Percentiles rank a stretch among this genome's conserved stretches.
phyloP scores from a whole-genome alignment of 2,113 vertebrate species.

The Dipodomys stephensi region DNA sequence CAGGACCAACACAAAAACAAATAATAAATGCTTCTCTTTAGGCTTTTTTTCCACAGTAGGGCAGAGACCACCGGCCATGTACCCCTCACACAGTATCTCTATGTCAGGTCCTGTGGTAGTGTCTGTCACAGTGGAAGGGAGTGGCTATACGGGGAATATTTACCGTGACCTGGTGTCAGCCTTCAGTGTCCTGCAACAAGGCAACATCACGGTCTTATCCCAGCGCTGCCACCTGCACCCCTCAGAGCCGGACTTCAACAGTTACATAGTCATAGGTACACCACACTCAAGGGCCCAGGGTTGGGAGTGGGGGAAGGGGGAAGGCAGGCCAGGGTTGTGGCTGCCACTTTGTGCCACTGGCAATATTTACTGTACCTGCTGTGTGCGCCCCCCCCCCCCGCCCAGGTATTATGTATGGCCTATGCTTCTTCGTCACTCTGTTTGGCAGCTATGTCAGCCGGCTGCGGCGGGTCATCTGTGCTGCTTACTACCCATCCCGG shows the following conservation, averaged over 20 bases:
- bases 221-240: slow-evolving; percentile 88
- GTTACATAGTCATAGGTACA: slow-evolving; percentile 85
- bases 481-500: slow-evolving; percentile 87
- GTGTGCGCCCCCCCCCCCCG: not conserved
- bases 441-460: slow-evolving; percentile 86
- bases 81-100: not conserved
- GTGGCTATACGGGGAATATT: slow-evolving; percentile 90
- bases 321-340: not conserved
- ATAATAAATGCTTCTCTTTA: no score
- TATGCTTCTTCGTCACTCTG: slow-evolving; percentile 86
- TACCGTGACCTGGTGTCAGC: slow-evolving; percentile 90
- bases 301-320: not conserved
- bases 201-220: slow-evolving; percentile 91
- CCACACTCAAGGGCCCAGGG: not conserved
- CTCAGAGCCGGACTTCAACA: slow-evolving; percentile 82
- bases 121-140: slow-evolving; percentile 87
- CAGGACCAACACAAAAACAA: no score
- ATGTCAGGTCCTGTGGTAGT: slow-evolving; percentile 86
- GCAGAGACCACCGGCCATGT: fast-evolving
- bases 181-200: slow-evolving; percentile 89
- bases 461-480: slow-evolving; percentile 88
- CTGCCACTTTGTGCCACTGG: fast-evolving
- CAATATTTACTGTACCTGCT: fast-evolving
- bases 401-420: slow-evolving; percentile 90
- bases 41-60: no score